Percentiles rank a stretch among this genome's conserved stretches.
Evolutionary conservation across 1,140 invertebrate species (phyloP).

Genomic region (Lutraria rhynchaena): DNA sequence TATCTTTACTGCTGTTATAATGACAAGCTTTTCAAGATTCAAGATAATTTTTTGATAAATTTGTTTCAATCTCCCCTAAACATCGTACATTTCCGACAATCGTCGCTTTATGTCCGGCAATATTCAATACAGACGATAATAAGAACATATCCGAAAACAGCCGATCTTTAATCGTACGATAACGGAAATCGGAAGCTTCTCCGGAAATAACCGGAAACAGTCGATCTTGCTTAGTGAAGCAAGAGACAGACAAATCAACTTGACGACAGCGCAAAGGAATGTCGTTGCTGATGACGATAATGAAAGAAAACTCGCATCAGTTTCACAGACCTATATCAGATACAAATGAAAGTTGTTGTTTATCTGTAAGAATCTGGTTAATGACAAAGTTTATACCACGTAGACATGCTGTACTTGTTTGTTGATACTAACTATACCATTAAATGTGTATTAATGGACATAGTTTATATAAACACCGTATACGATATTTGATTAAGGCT

Average conservation of each 20-base stretch:
- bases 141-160: too few relatives aligned
- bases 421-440: slow-evolving; percentile 45
- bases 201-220: neutral
- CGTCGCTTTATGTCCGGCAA: too few relatives aligned
- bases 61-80: too few relatives aligned
- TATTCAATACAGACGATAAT: too few relatives aligned
- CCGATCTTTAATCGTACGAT: too few relatives aligned
- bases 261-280: too few relatives aligned
- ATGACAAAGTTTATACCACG: slow-evolving; percentile 37
- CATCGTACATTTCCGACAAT: too few relatives aligned
- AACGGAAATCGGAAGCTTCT: neutral
- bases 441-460: slow-evolving; percentile 49
- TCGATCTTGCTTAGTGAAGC: neutral
- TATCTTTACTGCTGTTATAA: too few relatives aligned
- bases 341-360: slow-evolving; percentile 29
- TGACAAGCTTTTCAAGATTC: too few relatives aligned
- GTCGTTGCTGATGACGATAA: neutral
- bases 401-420: slow-evolving; percentile 36
- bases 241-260: too few relatives aligned
- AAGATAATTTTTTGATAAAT: too few relatives aligned
- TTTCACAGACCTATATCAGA: neutral
- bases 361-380: slow-evolving; percentile 26
- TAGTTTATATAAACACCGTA: slow-evolving; percentile 43
- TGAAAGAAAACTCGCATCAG: neutral
- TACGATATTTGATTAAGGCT: slow-evolving; percentile 45